Evolutionary conservation across 2,888 invertebrate species (phyloP), one percentile per base, ranked within the genome.

Genomic region (Sinelater perroti): DNA sequence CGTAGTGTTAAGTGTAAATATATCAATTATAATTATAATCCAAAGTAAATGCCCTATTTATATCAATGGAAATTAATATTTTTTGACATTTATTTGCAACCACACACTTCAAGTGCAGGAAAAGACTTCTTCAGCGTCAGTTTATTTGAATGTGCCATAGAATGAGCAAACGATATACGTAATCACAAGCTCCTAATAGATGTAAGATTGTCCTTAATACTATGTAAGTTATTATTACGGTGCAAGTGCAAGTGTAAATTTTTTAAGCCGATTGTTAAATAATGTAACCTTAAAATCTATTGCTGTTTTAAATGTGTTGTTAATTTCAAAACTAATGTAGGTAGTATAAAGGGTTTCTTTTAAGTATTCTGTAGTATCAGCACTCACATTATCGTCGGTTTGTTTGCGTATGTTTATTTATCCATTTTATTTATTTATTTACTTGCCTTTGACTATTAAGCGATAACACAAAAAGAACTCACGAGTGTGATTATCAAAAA

Each of bases 1-100:
- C 75, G 74, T 73, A 75, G 73, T 69, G 69, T 65, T 75, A 76
- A 67, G 74, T 72, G 71, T 73, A 71, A 72, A 70, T 64, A 70
- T 69, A 69, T 67, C 69, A 70, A 72, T 71, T 73, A 70, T 73
- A 72, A 62, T 51, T 72, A 72, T 74, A 74, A 74, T 72, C 74
- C 73, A 75, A 75, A 74, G 73, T 73, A 75, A 73, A 26, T 28
- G 18, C 52, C 42, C 49, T 59, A 59, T 66, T 68, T 60, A 66
- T 65, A 69, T 68, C 38, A 55, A 17, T 49, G 31, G 51, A 36
- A 54, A 20, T 26, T n/a, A 52, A 42, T 49, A 69, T 72, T 71
- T 72, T 72, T 69, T 64, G 67, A 69, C 40, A 47, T 55, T 56
- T 44, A 67, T 63, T 62, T 49, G 57, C 62, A 61, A 63, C 70